Conservation (phyloP, 2,797 vertebrate genomes). For the Centropyge bicolor region DNA sequence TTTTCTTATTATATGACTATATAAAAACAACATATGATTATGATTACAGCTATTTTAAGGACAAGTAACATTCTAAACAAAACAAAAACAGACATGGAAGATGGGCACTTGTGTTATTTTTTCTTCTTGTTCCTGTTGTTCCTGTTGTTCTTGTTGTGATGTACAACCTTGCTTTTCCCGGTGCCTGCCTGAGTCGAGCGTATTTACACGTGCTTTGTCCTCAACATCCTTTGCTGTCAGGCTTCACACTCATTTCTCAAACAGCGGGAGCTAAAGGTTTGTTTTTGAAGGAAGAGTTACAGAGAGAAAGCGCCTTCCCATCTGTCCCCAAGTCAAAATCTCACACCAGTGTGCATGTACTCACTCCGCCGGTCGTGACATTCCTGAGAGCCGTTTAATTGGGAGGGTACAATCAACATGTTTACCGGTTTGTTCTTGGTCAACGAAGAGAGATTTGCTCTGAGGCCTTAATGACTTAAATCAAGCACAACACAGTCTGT, state of each 20-base stretch:
- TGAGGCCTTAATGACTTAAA: conserved; percentile 59
- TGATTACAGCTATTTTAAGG: background rate
- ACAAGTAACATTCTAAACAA: background rate
- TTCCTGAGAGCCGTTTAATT: conserved; percentile 56
- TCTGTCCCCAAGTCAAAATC: conserved; percentile 57
- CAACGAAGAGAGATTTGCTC: conserved; percentile 61
- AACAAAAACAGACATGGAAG: background rate
- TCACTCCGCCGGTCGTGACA: conserved; percentile 48
- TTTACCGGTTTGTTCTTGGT: conserved; percentile 63
- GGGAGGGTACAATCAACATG: conserved; percentile 57
- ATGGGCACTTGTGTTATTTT: conserved; percentile 3
- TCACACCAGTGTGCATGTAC: conserved; percentile 29
- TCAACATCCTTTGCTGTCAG: conserved; percentile 57
- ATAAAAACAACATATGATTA: background rate
- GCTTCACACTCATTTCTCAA: conserved; percentile 75
- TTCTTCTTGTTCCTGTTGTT: conserved; percentile 33
- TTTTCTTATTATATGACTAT: too few species aligned
- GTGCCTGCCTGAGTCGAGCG: conserved; percentile 26
- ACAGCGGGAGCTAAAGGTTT: conserved; percentile 73
- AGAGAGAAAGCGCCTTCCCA: conserved; percentile 47
- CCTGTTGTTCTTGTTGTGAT: conserved; percentile 15
- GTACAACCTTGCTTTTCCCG: conserved; percentile 28
- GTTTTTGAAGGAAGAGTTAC: conserved; percentile 52
- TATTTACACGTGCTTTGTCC: conserved; percentile 41
- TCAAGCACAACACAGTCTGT: conserved; percentile 54